A percentile compares a stretch with the other conserved stretches of the same genome.
Evolutionary conservation across 2,113 vertebrate genomes (phyloP).

Genomic region (Polypterus bichir): DNA sequence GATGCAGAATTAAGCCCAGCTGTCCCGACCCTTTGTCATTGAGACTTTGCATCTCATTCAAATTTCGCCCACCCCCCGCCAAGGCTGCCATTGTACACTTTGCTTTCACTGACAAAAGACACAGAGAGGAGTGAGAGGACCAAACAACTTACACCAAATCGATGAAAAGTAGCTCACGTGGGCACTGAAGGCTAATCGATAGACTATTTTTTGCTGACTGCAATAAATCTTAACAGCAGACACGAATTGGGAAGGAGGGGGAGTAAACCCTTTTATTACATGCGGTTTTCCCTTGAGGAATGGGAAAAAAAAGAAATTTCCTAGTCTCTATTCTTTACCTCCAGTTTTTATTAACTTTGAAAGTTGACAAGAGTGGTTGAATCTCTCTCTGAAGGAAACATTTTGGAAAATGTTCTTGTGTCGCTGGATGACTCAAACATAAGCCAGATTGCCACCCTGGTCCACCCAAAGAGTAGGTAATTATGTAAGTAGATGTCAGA

Average conservation of each 20-base stretch:
- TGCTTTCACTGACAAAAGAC: constrained; percentile 57
- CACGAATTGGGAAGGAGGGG: constrained; percentile 23
- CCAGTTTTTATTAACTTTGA: too few species aligned
- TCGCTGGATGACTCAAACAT: too few species aligned
- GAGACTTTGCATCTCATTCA: constrained; percentile 49
- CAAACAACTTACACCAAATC: constrained; percentile 40
- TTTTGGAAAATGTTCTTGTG: too few species aligned
- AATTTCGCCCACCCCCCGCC: constrained; percentile 37
- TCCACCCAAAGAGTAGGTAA: too few species aligned
- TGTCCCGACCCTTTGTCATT: constrained; percentile 78
- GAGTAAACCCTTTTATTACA: constrained; percentile 32
- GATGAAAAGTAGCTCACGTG: constrained; percentile 53
- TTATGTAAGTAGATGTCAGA: too few species aligned
- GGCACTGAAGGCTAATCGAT: constrained; percentile 67
- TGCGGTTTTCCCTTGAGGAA: constrained; percentile 18
- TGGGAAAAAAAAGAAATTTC: neutral
- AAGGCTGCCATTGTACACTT: constrained; percentile 51
- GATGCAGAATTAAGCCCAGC: constrained; percentile 63
- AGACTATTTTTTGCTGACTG: constrained; percentile 52
- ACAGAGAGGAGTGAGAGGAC: constrained; percentile 34
- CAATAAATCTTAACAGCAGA: constrained; percentile 34
- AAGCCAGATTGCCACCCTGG: too few species aligned
- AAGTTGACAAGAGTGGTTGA: too few species aligned
- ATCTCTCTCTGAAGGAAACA: too few species aligned
- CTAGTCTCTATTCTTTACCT: too few species aligned